Percentiles rank a stretch among this genome's conserved stretches.
These are phyloP conservation scores for Chroicocephalus ridibundus DNA, from an alignment of 2,113 vertebrate genomes.

Conservation along the genomic window DNA sequence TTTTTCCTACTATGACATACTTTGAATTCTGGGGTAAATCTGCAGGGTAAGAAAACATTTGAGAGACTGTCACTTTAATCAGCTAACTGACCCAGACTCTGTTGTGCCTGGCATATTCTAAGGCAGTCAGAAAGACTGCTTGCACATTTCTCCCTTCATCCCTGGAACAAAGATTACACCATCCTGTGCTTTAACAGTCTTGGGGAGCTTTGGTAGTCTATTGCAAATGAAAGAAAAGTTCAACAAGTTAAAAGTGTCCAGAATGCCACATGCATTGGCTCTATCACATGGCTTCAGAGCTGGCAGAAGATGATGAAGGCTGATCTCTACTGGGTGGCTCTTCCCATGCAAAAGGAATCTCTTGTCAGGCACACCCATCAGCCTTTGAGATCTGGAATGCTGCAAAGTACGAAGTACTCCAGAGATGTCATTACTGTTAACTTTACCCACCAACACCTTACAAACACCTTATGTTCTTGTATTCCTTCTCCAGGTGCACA, in stretches of 20 bases:
- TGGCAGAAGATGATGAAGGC: neutral
- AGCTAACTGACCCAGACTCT: neutral
- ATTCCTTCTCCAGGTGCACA: neutral
- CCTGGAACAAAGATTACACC: neutral
- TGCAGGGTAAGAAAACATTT: neutral
- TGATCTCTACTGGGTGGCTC: neutral
- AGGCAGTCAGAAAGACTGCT: neutral
- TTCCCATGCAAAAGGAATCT: neutral
- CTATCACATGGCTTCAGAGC: neutral
- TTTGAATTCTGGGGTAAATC: neutral
- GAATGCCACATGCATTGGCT: neutral
- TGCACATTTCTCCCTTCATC: neutral
- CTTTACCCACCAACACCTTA: neutral
- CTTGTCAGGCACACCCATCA: neutral
- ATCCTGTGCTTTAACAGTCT: neutral
- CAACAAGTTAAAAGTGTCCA: neutral
- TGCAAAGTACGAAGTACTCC: neutral
- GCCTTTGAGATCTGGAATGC: neutral
- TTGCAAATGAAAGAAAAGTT: neutral
- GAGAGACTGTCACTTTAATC: neutral
- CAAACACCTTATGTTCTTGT: neutral
- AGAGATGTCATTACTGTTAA: neutral
- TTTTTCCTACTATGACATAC: neutral
- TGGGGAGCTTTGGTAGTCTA: neutral
- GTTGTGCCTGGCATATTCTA: neutral